A percentile compares a stretch with the other conserved stretches of the same genome.
phyloP scores from a whole-genome alignment of 2,113 vertebrate species.

The Bungarus multicinctus region DNA sequence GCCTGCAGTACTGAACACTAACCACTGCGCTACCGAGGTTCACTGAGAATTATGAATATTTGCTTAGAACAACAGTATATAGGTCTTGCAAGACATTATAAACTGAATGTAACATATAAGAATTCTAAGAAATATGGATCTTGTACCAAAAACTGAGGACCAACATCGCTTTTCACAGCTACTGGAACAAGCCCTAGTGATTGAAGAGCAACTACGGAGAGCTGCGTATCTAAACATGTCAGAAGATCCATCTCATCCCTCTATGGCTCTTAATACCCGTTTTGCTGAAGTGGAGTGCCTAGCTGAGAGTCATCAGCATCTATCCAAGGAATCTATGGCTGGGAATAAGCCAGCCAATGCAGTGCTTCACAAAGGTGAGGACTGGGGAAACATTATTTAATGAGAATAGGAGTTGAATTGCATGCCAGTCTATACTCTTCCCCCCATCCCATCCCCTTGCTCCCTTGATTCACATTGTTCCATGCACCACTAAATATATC shows the following conservation, averaged over 20 bases:
- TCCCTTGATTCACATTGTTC: not conserved
- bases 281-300: slow-evolving; percentile 97
- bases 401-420: not conserved
- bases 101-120: not conserved
- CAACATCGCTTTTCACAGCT: slow-evolving; percentile 68
- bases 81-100: not conserved
- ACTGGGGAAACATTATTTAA: slow-evolving; percentile 18
- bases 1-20: too few relatives aligned
- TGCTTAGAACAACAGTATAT: not conserved
- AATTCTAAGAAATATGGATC: not conserved
- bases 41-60: not conserved
- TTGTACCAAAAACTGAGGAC: not conserved
- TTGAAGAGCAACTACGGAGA: slow-evolving; percentile 92
- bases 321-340: slow-evolving; percentile 98
- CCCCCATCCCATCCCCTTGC: too few relatives aligned
- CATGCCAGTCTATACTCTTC: not conserved
- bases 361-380: slow-evolving; percentile 95
- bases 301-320: slow-evolving; percentile 96
- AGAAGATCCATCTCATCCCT: slow-evolving; percentile 93
- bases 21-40: too few relatives aligned
- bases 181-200: slow-evolving; percentile 93
- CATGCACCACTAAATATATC: not conserved
- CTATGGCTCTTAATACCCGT: slow-evolving; percentile 96
- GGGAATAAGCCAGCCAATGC: slow-evolving; percentile 98
- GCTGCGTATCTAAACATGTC: slow-evolving; percentile 98